Evolutionary conservation across 2,113 vertebrate genomes (phyloP), one percentile per base, ranked within the genome.

Genomic region (Cichladusa arquata): DNA sequence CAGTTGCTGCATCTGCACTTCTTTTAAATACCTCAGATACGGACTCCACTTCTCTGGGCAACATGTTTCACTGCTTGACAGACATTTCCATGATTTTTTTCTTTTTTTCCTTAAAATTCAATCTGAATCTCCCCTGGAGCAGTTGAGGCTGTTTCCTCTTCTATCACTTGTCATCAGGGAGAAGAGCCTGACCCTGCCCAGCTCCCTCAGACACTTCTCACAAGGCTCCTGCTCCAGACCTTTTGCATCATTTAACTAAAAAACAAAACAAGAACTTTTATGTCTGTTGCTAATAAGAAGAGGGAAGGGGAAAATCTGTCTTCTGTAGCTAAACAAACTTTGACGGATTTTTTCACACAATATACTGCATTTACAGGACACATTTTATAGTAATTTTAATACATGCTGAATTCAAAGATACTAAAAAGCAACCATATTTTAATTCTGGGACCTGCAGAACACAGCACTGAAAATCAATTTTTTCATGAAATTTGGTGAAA

Each of bases 1-100:
- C 11, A 28, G 5, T 1, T 14, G 4, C 5, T 36, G 19, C 14
- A 12, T 24, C 6, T 33, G 18, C 14, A 16, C 1, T 0, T 62
- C 10, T 51, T 88, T 34, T 64, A 69, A 40, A 45, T 11, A 24
- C 16, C 13, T 22, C 22, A 42, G 26, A 17, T 17, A 3, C 6
- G 4, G 9, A 53, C 11, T 36, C 17, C 3, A 47, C 5, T 25
- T 8, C 26, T 44, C 45, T n/a, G 16, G 8, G 5, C 9, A 51
- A 20, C 1, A 2, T 3, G 1, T n/a, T 66, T 38, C 24, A 12
- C 24, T 38, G 15, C 11, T 45, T 58, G 44, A 29, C 3, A 51
- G 58, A 16, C 15, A 23, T 20, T 65, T 66, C 8, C 47, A 16
- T 58, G 28, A 3, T 28, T 51, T 24, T 67, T 40, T 67, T 48